Percentiles rank a stretch among this genome's conserved stretches.
These are phyloP conservation scores for Drosophila merina DNA, from an alignment of 2,888 invertebrate species.

Conservation along the genomic window DNA sequence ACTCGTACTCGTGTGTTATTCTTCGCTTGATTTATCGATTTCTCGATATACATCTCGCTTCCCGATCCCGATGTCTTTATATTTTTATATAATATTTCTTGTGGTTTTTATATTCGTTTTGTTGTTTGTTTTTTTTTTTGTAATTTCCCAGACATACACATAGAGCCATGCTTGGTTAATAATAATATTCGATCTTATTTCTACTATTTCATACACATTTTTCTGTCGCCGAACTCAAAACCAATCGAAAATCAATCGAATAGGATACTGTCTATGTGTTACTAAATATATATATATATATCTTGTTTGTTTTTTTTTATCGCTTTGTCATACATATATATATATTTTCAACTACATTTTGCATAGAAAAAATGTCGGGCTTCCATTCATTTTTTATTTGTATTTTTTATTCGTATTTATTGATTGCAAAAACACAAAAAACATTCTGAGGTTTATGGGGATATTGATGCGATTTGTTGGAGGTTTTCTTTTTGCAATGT, in stretches of 20 bases:
- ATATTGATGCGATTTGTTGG: constrained; percentile 24
- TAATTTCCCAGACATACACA: constrained; percentile 24
- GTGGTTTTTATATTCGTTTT: constrained; percentile 13
- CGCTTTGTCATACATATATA: constrained; percentile 1
- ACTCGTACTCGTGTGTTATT: constrained; percentile 32
- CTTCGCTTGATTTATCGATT: background rate
- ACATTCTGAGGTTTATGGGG: constrained; percentile 1
- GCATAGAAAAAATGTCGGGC: constrained; percentile 57
- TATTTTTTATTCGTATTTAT: constrained; percentile 7
- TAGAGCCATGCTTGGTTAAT: constrained; percentile 18
- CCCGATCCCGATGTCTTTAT: constrained; percentile 3
- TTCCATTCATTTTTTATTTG: constrained; percentile 17
- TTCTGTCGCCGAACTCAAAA: constrained; percentile 16
- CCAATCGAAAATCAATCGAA: constrained; percentile 13
- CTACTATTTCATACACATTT: constrained; percentile 28
- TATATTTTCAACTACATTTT: constrained; percentile 64
- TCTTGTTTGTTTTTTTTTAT: constrained; percentile 4
- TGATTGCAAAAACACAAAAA: constrained; percentile 8
- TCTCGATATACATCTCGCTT: background rate
- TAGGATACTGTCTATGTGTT: constrained; percentile 29
- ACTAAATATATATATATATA: constrained; percentile 31
- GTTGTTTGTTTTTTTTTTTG: background rate
- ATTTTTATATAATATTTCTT: constrained; percentile 6
- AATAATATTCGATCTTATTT: constrained; percentile 22
- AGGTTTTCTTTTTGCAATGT: constrained; percentile 20